These are phyloP conservation scores for Hedychridium roseum DNA, from an alignment of 2,888 invertebrate genomes.

Conservation along the genomic window DNA sequence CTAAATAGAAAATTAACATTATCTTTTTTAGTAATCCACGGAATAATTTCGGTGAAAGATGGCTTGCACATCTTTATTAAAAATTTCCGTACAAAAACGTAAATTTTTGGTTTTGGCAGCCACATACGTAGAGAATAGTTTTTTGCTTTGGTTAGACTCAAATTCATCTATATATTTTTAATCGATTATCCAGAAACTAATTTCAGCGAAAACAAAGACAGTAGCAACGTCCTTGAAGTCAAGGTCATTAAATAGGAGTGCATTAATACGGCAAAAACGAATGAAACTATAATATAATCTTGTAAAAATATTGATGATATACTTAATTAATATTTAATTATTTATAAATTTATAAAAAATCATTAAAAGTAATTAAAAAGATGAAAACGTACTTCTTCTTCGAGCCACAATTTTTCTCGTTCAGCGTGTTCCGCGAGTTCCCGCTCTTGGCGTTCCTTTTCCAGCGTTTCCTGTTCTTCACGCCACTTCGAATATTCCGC, in stretches of 20 bases:
- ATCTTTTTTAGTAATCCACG: not conserved
- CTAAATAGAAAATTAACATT: constrained; percentile 25
- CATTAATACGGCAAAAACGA: no score
- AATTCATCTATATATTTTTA: no score
- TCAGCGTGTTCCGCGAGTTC: constrained; percentile 67
- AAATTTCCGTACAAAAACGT: no score
- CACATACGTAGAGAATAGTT: no score
- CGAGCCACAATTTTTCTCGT: constrained; percentile 74
- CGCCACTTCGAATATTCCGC: constrained; percentile 66
- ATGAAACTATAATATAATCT: no score
- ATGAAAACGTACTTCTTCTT: constrained; percentile 71
- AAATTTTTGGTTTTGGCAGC: no score
- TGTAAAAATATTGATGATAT: not conserved
- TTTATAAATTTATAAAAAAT: constrained; percentile 8
- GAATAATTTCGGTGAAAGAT: not conserved
- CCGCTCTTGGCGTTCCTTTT: constrained; percentile 67
- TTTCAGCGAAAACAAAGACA: no score
- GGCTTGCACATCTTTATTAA: no score
- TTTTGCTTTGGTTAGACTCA: no score
- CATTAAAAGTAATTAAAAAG: constrained; percentile 12
- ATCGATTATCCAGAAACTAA: no score
- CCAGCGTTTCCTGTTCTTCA: constrained; percentile 66
- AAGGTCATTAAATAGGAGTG: no score
- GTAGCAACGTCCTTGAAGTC: no score
- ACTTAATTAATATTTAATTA: not conserved